Evolutionary conservation across 2,797 vertebrate genomes (phyloP).

Genomic region (Buceros bicornis): DNA sequence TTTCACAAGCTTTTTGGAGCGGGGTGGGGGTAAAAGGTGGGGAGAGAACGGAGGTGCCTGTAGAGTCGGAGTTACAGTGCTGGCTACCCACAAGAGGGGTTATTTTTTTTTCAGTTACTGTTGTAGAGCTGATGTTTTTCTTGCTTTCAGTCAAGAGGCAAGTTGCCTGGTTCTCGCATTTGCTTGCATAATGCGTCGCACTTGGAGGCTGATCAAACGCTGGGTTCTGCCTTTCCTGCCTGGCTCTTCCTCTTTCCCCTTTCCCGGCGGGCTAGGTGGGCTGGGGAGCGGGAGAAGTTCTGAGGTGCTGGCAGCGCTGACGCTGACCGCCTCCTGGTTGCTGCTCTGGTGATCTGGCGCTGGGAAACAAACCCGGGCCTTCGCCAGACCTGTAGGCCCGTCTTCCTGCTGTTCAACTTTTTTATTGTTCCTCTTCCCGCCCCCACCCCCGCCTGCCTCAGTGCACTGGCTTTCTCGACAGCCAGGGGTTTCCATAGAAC

Average conservation of each 20-base stretch:
- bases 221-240: conserved; percentile 39
- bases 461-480: conserved; percentile 21
- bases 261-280: neutral
- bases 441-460: neutral
- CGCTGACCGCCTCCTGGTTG: neutral
- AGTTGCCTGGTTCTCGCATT: conserved; percentile 47
- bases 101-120: neutral
- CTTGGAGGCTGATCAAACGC: conserved; percentile 60
- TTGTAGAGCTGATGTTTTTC: conserved; percentile 4
- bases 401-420: conserved; percentile 75
- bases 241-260: neutral
- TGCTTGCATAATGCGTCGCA: conserved; percentile 72
- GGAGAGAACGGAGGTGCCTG: neutral
- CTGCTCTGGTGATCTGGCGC: neutral
- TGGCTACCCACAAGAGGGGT: neutral
- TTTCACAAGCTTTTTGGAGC: conserved; percentile 21
- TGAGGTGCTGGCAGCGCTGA: neutral
- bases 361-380: conserved; percentile 13
- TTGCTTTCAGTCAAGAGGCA: conserved; percentile 45
- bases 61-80: neutral
- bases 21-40: neutral
- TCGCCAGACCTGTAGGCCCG: conserved; percentile 59
- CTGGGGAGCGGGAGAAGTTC: neutral
- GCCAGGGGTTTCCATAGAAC: conserved; percentile 6
- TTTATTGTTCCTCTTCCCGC: conserved; percentile 68